Conservation (phyloP, 2,888 invertebrate species). For the Sinohyriopsis cumingii region DNA sequence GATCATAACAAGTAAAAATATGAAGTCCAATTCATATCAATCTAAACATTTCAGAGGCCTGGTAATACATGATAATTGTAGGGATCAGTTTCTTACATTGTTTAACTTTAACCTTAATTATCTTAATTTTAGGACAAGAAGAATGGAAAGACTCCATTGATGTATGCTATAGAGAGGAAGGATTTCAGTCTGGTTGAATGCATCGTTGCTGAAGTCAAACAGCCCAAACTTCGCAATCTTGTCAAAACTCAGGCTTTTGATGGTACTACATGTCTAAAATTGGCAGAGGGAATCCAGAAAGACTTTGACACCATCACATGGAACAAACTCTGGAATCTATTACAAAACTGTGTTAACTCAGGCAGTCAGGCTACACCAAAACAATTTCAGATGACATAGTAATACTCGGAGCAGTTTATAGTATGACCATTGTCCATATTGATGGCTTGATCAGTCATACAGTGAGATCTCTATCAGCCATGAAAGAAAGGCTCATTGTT, state of each 20-base stretch:
- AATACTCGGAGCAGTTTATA: too few species aligned
- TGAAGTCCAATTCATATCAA: too few species aligned
- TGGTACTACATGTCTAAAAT: slow-evolving; percentile 54
- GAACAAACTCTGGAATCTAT: slow-evolving; percentile 46
- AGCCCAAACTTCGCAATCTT: slow-evolving; percentile 44
- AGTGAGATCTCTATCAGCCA: too few species aligned
- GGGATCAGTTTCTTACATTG: too few species aligned
- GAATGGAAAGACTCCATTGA: slow-evolving; percentile 63
- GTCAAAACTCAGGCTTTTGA: slow-evolving; percentile 59
- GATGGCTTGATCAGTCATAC: too few species aligned
- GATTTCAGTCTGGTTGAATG: slow-evolving; percentile 51
- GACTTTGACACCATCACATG: slow-evolving; percentile 43
- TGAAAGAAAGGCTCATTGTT: too few species aligned
- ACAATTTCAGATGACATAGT: too few species aligned
- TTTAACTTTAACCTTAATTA: neutral
- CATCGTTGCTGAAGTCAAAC: slow-evolving; percentile 49
- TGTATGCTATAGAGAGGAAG: slow-evolving; percentile 62
- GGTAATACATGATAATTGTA: too few species aligned
- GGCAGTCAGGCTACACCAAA: too few species aligned
- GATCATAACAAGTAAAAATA: too few species aligned
- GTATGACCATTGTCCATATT: too few species aligned
- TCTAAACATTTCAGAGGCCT: too few species aligned
- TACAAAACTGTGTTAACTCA: slow-evolving; percentile 19
- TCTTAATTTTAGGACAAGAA: slow-evolving; percentile 52
- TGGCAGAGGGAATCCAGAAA: slow-evolving; percentile 53